A percentile compares a stretch with the other conserved stretches of the same genome.
phyloP scores from a whole-genome alignment of 2,888 invertebrate genomes.

The Nyleta sp. region DNA sequence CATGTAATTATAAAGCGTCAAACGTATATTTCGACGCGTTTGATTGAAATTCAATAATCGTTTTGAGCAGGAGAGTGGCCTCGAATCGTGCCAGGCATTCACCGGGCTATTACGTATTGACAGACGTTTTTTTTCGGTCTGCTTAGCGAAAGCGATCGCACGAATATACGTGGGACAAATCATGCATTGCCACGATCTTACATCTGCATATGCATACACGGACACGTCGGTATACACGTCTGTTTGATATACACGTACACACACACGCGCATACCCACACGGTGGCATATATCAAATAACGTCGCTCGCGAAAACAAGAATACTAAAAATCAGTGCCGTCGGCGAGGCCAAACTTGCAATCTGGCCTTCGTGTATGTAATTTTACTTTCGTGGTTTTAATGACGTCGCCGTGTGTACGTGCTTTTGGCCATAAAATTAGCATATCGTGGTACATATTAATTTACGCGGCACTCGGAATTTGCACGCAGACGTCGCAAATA shows the following conservation, averaged over 20 bases:
- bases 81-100: conserved; percentile 53
- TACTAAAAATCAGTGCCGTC: conserved; percentile 52
- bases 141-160: conserved; percentile 56
- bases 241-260: conserved; percentile 10
- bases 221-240: neutral
- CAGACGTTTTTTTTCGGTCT: conserved; percentile 27
- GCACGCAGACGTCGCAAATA: conserved; percentile 58
- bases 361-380: conserved; percentile 69
- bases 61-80: conserved; percentile 36
- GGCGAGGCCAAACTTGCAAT: conserved; percentile 63
- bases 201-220: conserved; percentile 28
- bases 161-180: conserved; percentile 42
- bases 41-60: conserved; percentile 50
- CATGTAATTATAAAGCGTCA: neutral
- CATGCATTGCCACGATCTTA: conserved; percentile 35
- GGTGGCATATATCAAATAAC: conserved; percentile 50
- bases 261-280: conserved; percentile 5
- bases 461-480: conserved; percentile 60
- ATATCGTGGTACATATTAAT: conserved; percentile 69
- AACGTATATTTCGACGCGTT: conserved; percentile 20
- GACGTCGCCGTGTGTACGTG: conserved; percentile 63
- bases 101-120: conserved; percentile 50
- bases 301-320: conserved; percentile 51
- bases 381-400: conserved; percentile 69
- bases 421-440: conserved; percentile 67